Evolutionary conservation across 2,888 invertebrate species (phyloP).

Genomic region (Calephelis perditalis): DNA sequence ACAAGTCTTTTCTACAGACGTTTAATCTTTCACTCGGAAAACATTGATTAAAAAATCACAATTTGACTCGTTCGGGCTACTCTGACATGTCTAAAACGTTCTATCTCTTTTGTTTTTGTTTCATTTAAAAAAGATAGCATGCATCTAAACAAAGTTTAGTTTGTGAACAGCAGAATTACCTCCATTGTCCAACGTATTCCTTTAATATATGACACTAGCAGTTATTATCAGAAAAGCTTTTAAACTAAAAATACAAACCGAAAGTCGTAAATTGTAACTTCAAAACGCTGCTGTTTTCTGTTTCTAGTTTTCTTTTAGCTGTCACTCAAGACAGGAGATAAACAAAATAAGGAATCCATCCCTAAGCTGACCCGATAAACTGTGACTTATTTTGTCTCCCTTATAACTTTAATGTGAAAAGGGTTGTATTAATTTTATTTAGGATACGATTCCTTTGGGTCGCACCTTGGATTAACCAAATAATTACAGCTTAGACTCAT

Average conservation of each 20-base stretch:
- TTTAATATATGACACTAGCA: too few species aligned
- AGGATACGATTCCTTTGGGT: slow-evolving; percentile 22
- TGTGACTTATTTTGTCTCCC: slow-evolving; percentile 14
- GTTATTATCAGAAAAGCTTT: too few species aligned
- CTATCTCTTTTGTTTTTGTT: too few species aligned
- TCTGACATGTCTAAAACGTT: too few species aligned
- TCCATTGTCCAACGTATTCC: too few species aligned
- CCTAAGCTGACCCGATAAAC: slow-evolving; percentile 16
- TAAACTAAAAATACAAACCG: neutral
- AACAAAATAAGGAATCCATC: slow-evolving; percentile 26
- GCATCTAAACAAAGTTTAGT: too few species aligned
- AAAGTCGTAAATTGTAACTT: neutral
- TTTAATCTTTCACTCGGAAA: too few species aligned
- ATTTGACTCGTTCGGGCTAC: too few species aligned
- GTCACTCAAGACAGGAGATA: slow-evolving; percentile 25
- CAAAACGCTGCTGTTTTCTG: slow-evolving; percentile 1
- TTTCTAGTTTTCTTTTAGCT: slow-evolving; percentile 10
- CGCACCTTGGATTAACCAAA: slow-evolving; percentile 11
- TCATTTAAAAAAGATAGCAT: too few species aligned
- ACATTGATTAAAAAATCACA: too few species aligned
- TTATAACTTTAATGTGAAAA: slow-evolving; percentile 38
- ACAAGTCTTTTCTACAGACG: too few species aligned
- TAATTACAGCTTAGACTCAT: slow-evolving; percentile 3
- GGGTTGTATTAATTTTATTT: slow-evolving; percentile 40
- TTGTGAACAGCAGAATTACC: too few species aligned